These are phyloP conservation scores for Fabriciana adippe DNA, from an alignment of 2,888 invertebrate genomes.

Conservation along the genomic window DNA sequence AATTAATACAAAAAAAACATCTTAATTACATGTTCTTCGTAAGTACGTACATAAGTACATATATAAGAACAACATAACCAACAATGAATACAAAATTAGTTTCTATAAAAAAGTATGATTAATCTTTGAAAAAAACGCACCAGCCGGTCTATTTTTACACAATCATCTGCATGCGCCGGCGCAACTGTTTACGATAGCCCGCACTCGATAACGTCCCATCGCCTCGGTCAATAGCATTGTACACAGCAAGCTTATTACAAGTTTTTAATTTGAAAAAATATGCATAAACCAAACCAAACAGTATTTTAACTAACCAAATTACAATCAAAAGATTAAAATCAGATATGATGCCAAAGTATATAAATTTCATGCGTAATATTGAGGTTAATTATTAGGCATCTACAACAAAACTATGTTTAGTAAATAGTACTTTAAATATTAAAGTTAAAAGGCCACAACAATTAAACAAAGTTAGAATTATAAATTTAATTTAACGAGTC, in stretches of 20 bases:
- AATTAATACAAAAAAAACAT: constrained; percentile 6
- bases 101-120: constrained; percentile 38
- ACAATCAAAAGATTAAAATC: too few species aligned
- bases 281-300: background rate
- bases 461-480: too few species aligned
- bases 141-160: constrained; percentile 39
- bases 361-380: too few species aligned
- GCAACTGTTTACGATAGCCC: constrained; percentile 39
- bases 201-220: constrained; percentile 41
- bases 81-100: constrained; percentile 30
- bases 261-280: constrained; percentile 18
- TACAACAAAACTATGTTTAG: too few species aligned
- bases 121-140: constrained; percentile 28
- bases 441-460: too few species aligned
- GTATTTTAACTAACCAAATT: too few species aligned
- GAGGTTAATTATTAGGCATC: too few species aligned
- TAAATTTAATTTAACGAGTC: too few species aligned
- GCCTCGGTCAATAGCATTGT: constrained; percentile 41
- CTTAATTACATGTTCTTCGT: constrained; percentile 9
- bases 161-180: constrained; percentile 41
- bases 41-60: constrained; percentile 8
- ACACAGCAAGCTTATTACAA: constrained; percentile 28
- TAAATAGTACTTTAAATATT: too few species aligned
- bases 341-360: too few species aligned
- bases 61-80: constrained; percentile 18